Conservation (phyloP, 2,797 vertebrate species). For the Huso huso region DNA sequence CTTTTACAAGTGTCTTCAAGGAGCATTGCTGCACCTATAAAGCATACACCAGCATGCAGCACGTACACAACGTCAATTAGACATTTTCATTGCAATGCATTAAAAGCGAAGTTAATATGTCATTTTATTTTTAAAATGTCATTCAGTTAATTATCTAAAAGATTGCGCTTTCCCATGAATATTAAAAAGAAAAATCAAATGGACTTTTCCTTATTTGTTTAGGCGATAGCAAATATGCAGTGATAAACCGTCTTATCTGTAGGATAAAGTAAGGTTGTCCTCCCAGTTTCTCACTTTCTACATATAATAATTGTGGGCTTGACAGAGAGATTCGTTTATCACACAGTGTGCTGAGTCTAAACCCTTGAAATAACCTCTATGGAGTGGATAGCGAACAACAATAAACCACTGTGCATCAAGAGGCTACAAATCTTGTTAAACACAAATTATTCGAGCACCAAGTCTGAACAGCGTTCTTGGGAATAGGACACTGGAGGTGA, state of each 20-base stretch:
- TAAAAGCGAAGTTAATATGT: too few species aligned
- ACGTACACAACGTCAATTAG: too few species aligned
- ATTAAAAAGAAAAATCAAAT: conserved; percentile 7
- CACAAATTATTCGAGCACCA: conserved; percentile 11
- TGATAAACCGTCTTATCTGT: conserved; percentile 20
- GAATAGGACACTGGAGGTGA: conserved; percentile 10
- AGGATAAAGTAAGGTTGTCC: conserved; percentile 20
- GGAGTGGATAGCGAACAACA: conserved; percentile 4
- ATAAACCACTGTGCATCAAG: conserved; percentile 9
- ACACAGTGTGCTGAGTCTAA: conserved; percentile 11
- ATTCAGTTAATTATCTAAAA: too few species aligned
- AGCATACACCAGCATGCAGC: too few species aligned
- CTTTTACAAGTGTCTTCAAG: too few species aligned
- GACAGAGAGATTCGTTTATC: conserved; percentile 19
- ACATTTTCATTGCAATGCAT: too few species aligned
- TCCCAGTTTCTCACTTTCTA: conserved; percentile 17
- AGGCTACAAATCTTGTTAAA: conserved; percentile 12
- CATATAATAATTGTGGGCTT: conserved; percentile 18
- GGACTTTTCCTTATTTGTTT: conserved; percentile 8
- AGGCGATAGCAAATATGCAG: conserved; percentile 5
- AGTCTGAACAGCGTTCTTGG: conserved; percentile 6
- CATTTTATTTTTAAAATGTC: too few species aligned
- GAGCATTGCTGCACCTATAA: too few species aligned
- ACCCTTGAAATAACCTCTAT: conserved; percentile 20
- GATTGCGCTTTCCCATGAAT: background rate